Percentiles rank a stretch among this genome's conserved stretches.
Conservation (phyloP, 2,888 invertebrate species). For the Criorhina ranunculi region DNA sequence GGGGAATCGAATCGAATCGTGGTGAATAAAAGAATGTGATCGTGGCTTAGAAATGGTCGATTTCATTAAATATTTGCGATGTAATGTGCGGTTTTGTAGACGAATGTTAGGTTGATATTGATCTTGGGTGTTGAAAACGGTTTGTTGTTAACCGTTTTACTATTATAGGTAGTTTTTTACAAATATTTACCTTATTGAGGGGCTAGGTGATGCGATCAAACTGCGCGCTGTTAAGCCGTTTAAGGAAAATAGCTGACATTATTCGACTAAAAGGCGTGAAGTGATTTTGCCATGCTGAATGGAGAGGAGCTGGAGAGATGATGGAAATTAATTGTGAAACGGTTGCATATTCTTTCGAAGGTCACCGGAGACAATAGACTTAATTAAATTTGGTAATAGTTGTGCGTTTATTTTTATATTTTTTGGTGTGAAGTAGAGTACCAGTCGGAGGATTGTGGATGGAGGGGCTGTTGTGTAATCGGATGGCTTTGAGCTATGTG, state of each 20-base stretch:
- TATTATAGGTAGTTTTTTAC: slow-evolving; percentile 25
- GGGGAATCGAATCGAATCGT: slow-evolving; percentile 45
- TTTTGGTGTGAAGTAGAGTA: not conserved
- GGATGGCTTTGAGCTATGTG: not conserved
- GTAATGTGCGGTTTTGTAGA: slow-evolving; percentile 41
- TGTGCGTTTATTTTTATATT: slow-evolving; percentile 1
- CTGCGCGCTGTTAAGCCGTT: slow-evolving; percentile 41
- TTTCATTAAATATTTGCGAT: slow-evolving; percentile 69
- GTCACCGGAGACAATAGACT: slow-evolving; percentile 31
- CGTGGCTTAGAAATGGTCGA: slow-evolving; percentile 49
- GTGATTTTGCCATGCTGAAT: slow-evolving; percentile 4
- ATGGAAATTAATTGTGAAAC: slow-evolving; percentile 44
- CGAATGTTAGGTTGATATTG: slow-evolving; percentile 62
- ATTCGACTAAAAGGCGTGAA: slow-evolving; percentile 38
- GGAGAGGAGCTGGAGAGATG: slow-evolving; percentile 6
- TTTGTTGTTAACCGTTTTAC: slow-evolving; percentile 47
- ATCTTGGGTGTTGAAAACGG: slow-evolving; percentile 65
- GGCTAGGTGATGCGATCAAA: slow-evolving; percentile 3
- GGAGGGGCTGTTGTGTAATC: slow-evolving; percentile 10
- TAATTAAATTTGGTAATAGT: slow-evolving; percentile 35
- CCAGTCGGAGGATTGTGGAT: not conserved
- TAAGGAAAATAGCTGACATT: slow-evolving; percentile 33
- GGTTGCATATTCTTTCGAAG: slow-evolving; percentile 37
- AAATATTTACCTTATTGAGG: slow-evolving; percentile 43
- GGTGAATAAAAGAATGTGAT: slow-evolving; percentile 60